Evolutionary conservation across 2,113 vertebrate species (phyloP).

Genomic region (Istiophorus platypterus): DNA sequence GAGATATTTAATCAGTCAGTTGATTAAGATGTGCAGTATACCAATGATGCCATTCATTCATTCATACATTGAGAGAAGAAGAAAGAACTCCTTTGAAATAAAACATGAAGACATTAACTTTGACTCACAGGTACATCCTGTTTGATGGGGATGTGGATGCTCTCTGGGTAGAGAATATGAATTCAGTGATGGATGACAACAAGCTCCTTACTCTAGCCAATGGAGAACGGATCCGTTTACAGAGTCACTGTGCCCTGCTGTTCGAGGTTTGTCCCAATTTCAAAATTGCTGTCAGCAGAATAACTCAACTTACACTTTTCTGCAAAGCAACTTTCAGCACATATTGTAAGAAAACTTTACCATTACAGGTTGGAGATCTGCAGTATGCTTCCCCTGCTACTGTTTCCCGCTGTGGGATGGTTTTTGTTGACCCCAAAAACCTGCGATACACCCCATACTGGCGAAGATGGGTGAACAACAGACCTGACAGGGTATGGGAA

Average conservation of each 20-base stretch:
- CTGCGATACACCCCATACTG: conserved; percentile 92
- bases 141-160: conserved; percentile 98
- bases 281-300: neutral
- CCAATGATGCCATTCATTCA: neutral
- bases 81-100: neutral
- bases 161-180: conserved; percentile 99
- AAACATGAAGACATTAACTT: neutral
- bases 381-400: conserved; percentile 98
- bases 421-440: conserved; percentile 97
- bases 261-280: conserved; percentile 88
- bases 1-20: neutral
- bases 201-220: conserved; percentile 95
- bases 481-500: conserved; percentile 83
- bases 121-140: conserved; percentile 90
- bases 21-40: neutral
- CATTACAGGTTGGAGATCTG: conserved; percentile 93
- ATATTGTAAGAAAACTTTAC: neutral
- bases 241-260: conserved; percentile 92
- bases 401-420: conserved; percentile 97
- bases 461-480: conserved; percentile 91
- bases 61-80: neutral
- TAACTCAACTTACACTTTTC: neutral
- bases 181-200: conserved; percentile 99
- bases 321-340: neutral
- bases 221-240: conserved; percentile 94